These are phyloP conservation scores for Mionectes macconnelli DNA, from an alignment of 2,113 vertebrate species.

Conservation along the genomic window DNA sequence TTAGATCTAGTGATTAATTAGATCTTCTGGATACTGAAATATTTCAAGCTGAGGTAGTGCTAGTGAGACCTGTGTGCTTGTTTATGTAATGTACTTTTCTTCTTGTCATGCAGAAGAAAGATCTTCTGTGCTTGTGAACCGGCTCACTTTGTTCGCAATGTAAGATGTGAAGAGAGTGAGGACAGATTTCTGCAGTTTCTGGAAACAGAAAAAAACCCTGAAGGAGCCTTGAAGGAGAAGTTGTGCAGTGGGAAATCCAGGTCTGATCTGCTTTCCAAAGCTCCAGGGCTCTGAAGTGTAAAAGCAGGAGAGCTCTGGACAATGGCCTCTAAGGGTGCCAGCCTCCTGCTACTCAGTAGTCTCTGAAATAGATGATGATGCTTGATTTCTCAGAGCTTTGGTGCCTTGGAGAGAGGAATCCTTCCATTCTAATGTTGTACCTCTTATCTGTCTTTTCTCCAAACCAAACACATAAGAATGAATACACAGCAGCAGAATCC, in stretches of 20 bases:
- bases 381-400: not conserved
- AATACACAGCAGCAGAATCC: not conserved
- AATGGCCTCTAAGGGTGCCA: not conserved
- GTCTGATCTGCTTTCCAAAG: not conserved
- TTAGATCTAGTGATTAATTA: not conserved
- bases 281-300: not conserved
- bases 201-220: not conserved
- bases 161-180: not conserved
- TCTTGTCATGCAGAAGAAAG: not conserved
- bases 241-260: not conserved
- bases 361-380: not conserved
- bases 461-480: rapidly evolving
- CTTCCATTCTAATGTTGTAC: not conserved
- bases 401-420: not conserved
- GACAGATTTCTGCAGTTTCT: not conserved
- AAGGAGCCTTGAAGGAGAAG: not conserved
- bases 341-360: not conserved
- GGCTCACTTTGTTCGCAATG: not conserved
- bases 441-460: not conserved
- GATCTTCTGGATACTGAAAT: not conserved
- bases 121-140: not conserved
- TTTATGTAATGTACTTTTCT: not conserved
- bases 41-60: not conserved
- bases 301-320: not conserved
- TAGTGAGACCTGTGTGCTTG: not conserved